Conservation (phyloP, 2,888 invertebrate species). For the Venusia cambrica region DNA sequence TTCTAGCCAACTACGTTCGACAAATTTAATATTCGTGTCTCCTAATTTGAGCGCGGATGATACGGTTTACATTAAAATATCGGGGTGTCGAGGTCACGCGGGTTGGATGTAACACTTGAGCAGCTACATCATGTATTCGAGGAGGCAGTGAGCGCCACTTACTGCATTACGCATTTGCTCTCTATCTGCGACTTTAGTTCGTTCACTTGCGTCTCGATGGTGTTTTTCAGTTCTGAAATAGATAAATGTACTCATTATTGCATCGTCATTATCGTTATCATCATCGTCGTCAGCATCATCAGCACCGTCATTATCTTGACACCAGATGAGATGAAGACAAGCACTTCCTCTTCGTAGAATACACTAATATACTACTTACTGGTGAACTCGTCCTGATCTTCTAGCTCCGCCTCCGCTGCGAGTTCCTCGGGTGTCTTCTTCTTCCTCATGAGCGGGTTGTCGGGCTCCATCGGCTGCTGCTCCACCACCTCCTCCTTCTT, state of each 20-base stretch:
- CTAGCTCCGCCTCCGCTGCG: constrained; percentile 97
- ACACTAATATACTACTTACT: constrained; percentile 86
- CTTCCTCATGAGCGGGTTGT: constrained; percentile 97
- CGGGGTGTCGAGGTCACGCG: constrained; percentile 43
- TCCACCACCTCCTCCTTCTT: constrained; percentile 97
- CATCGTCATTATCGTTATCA: no score
- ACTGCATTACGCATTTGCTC: constrained; percentile 98
- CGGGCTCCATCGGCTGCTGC: constrained; percentile 91
- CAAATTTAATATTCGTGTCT: constrained; percentile 69
- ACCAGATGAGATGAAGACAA: background rate
- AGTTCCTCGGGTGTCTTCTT: constrained; percentile 99
- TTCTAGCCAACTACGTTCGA: constrained; percentile 73
- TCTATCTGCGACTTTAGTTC: constrained; percentile 98
- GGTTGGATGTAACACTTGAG: constrained; percentile 63
- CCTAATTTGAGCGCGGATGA: constrained; percentile 72
- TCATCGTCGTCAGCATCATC: no score
- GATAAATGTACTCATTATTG: constrained; percentile 1
- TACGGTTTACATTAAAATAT: constrained; percentile 39
- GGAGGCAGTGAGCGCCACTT: constrained; percentile 62
- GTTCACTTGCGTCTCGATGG: constrained; percentile 97
- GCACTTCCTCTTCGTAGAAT: no score
- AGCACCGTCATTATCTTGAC: no score
- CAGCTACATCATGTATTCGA: constrained; percentile 78
- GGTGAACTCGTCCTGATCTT: constrained; percentile 97
- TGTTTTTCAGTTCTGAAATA: constrained; percentile 96